A percentile compares a stretch with the other conserved stretches of the same genome.
Conservation (phyloP, 2,888 invertebrate species). For the Palloptera scutellata region DNA sequence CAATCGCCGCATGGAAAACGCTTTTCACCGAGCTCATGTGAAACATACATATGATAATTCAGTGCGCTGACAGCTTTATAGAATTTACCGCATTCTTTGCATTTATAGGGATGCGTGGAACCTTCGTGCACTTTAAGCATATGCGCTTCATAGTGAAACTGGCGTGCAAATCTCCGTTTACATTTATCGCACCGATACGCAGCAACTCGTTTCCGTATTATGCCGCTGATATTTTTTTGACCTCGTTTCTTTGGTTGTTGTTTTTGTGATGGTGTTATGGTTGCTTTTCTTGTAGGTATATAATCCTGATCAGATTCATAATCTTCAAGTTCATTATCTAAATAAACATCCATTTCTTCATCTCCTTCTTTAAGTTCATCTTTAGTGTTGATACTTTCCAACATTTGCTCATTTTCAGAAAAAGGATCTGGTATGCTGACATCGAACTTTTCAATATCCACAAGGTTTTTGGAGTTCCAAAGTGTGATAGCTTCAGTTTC, state of each 20-base stretch:
- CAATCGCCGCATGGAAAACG: conserved; percentile 27
- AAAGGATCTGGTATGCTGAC: background rate
- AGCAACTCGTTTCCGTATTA: background rate
- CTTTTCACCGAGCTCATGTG: conserved; percentile 9
- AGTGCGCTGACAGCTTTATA: conserved; percentile 35
- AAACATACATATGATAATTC: conserved; percentile 31
- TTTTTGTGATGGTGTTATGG: background rate
- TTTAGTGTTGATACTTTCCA: background rate
- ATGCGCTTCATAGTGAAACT: conserved; percentile 33
- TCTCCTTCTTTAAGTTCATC: background rate
- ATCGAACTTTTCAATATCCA: background rate
- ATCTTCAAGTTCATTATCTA: background rate
- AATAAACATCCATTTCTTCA: background rate
- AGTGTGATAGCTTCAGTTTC: background rate
- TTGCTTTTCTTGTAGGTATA: background rate
- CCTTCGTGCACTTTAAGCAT: conserved; percentile 33
- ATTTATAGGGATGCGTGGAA: conserved; percentile 28
- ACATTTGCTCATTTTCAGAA: background rate
- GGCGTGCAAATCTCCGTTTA: background rate
- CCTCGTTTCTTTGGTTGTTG: background rate
- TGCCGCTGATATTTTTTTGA: background rate
- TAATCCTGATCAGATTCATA: background rate
- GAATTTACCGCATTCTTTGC: conserved; percentile 33
- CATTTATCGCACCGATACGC: background rate
- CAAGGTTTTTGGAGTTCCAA: background rate